Percentiles rank a stretch among this genome's conserved stretches.
Conservation (phyloP, 92 coral and sea anemone genomes). For the Heliopora coerulea region DNA sequence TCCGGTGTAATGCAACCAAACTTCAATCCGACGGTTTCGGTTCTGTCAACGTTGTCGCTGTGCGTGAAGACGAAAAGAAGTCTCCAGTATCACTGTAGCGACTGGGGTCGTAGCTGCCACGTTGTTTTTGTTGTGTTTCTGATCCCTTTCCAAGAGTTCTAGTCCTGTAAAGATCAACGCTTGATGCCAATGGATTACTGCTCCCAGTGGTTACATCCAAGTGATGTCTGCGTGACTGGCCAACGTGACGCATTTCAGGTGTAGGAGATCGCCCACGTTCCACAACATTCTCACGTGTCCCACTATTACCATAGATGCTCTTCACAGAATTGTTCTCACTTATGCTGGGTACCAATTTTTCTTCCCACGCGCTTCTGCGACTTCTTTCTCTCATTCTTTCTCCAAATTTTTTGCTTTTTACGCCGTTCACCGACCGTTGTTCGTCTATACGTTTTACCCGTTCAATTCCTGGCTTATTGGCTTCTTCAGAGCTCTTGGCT, state of each 20-base stretch:
- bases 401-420: constrained; percentile 19
- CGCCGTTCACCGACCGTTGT: constrained; percentile 53
- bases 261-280: constrained; percentile 99
- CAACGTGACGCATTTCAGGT: constrained; percentile 83
- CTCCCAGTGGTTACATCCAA: constrained; percentile 78
- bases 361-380: constrained; percentile 13
- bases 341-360: constrained; percentile 4
- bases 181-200: constrained; percentile 31
- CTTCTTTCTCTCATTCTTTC: constrained; percentile 60
- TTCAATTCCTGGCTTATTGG: constrained; percentile 1
- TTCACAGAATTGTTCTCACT: constrained; percentile 17
- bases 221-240: constrained; percentile 84
- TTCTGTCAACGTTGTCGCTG: constrained; percentile 2
- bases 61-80: constrained; percentile 3
- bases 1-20: background rate
- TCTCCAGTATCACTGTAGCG: constrained; percentile 19
- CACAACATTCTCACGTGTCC: constrained; percentile 63
- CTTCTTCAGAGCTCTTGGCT: constrained; percentile 27
- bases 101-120: constrained; percentile 2
- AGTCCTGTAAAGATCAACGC: constrained; percentile 2
- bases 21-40: background rate
- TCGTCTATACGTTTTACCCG: constrained; percentile 48
- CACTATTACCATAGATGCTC: constrained; percentile 47
- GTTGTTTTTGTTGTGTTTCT: background rate
- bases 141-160: background rate